Conservation (phyloP, 1,140 invertebrate genomes). For the Zaprionus vittiger region DNA sequence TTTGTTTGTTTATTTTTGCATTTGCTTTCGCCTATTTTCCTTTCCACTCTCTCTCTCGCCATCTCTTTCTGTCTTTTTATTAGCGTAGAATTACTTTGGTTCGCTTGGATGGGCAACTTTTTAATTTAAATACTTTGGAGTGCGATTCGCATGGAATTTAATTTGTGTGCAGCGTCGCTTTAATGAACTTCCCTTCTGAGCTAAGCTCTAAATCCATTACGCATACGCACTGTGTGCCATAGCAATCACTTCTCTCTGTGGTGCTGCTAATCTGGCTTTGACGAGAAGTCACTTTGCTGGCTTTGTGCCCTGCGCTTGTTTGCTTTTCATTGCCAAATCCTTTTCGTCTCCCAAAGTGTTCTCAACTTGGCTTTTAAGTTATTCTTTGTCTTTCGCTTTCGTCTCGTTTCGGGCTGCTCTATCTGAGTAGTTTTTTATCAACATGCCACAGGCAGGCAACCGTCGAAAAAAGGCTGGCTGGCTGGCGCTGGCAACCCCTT, state of each 20-base stretch:
- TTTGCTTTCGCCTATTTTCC: background rate
- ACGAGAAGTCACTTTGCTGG: conserved; percentile 61
- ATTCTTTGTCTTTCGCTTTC: conserved; percentile 6
- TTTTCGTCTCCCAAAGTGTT: conserved; percentile 59
- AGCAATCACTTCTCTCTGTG: conserved; percentile 17
- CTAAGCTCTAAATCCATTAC: conserved; percentile 61
- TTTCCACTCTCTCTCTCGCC: conserved; percentile 14
- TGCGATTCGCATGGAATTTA: conserved; percentile 54
- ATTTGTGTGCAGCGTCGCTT: conserved; percentile 27
- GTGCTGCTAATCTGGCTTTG: conserved; percentile 59
- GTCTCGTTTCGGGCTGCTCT: conserved; percentile 17
- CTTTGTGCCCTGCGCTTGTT: conserved; percentile 63
- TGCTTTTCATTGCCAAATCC: conserved; percentile 77
- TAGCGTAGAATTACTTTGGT: conserved; percentile 46
- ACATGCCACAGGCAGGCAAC: conserved; percentile 43
- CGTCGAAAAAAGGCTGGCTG: conserved; percentile 16
- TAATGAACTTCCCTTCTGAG: conserved; percentile 54
- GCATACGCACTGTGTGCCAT: conserved; percentile 63
- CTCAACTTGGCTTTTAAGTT: conserved; percentile 72
- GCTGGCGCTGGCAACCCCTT: background rate
- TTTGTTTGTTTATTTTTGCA: conserved; percentile 50
- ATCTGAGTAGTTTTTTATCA: conserved; percentile 47
- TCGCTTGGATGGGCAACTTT: conserved; percentile 52
- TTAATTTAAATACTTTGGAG: conserved; percentile 55
- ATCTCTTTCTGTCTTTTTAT: conserved; percentile 11